phyloP scores from a whole-genome alignment of 2,888 invertebrate genomes.

The Plebejus melissa region DNA sequence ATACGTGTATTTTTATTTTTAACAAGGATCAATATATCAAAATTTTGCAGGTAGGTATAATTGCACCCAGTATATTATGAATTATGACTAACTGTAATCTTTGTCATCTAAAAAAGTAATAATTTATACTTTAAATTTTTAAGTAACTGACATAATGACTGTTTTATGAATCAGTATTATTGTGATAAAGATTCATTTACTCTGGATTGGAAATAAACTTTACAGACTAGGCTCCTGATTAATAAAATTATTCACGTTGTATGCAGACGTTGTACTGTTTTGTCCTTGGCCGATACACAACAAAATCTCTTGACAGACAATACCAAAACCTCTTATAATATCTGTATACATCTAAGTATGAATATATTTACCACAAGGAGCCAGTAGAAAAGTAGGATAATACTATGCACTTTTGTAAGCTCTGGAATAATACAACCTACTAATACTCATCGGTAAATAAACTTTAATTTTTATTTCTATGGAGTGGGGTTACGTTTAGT shows the following conservation, averaged over 20 bases:
- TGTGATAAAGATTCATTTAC: constrained; percentile 3
- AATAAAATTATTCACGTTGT: not conserved
- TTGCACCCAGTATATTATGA: too few relatives aligned
- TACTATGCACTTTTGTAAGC: not conserved
- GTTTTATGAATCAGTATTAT: constrained; percentile 2
- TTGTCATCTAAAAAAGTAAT: not conserved
- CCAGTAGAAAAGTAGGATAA: not conserved
- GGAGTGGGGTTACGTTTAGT: not conserved
- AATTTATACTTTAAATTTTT: not conserved
- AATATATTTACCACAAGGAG: not conserved
- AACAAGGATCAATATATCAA: too few relatives aligned
- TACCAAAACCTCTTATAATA: not conserved
- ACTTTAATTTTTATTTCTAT: not conserved
- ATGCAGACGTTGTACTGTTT: too few relatives aligned
- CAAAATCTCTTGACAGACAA: not conserved
- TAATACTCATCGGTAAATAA: constrained; percentile 5
- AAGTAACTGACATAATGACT: not conserved
- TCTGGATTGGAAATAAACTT: not conserved
- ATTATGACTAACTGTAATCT: not conserved
- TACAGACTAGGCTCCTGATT: not conserved
- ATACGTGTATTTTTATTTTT: too few relatives aligned
- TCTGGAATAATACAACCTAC: not conserved
- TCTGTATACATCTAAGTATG: not conserved
- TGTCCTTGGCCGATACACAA: not conserved
- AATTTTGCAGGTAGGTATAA: too few relatives aligned